Conservation (phyloP, 2,113 vertebrate genomes). For the Miniopterus natalensis region DNA sequence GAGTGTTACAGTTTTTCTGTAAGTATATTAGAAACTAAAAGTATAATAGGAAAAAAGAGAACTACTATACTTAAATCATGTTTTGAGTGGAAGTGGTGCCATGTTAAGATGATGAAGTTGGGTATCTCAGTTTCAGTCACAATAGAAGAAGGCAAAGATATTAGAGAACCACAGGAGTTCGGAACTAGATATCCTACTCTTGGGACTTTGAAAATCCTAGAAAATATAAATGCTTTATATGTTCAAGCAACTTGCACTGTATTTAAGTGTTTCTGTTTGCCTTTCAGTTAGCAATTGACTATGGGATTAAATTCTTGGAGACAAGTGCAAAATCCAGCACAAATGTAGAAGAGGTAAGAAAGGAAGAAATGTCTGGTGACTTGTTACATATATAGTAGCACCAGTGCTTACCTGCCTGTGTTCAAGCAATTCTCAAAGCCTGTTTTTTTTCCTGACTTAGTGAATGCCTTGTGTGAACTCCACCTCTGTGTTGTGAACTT, state of each 20-base stretch:
- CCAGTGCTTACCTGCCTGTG: neutral
- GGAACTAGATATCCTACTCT: neutral
- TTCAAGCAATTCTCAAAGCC: neutral
- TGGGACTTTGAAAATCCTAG: conserved; percentile 21
- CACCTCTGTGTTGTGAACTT: neutral
- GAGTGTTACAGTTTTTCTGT: neutral
- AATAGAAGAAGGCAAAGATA: conserved; percentile 53
- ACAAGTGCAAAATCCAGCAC: conserved; percentile 98
- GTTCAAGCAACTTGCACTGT: neutral
- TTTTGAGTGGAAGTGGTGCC: conserved; percentile 22
- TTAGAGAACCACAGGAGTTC: conserved; percentile 18
- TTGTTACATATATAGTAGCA: neutral
- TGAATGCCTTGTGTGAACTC: neutral
- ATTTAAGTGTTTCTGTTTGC: conserved; percentile 78
- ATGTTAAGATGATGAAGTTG: neutral
- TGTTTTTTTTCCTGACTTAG: neutral
- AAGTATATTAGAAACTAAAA: conserved; percentile 31
- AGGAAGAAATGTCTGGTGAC: conserved; percentile 65
- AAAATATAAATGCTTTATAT: neutral
- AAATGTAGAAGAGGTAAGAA: conserved; percentile 97
- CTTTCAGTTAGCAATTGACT: conserved; percentile 97
- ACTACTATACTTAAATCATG: neutral
- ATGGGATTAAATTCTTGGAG: conserved; percentile 98
- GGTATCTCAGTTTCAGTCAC: conserved; percentile 24
- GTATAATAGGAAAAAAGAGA: conserved; percentile 10